These are phyloP conservation scores for Spongia lamella DNA, from an alignment of 37 sponge, comb jelly and placozoan genomes.

Conservation along the genomic window DNA sequence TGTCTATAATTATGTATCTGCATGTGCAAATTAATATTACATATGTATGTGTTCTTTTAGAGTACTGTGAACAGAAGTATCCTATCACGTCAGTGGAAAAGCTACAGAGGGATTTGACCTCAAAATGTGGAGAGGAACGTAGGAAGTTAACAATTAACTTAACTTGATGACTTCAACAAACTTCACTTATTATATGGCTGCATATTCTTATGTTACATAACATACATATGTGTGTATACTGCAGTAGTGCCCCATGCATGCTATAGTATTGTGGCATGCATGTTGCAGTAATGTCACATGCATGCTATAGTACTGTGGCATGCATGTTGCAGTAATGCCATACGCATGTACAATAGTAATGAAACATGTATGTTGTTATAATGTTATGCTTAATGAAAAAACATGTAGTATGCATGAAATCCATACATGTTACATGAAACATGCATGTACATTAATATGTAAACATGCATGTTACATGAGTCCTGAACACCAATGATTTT, in stretches of 20 bases:
- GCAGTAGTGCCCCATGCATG: too few species aligned
- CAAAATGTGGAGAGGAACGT: slow-evolving; percentile 42
- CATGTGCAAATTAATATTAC: too few species aligned
- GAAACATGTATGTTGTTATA: not conserved
- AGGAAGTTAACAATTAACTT: slow-evolving; percentile 1
- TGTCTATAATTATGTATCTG: too few species aligned
- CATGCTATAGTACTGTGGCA: not conserved
- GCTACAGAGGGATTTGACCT: slow-evolving; percentile 37
- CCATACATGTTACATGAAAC: too few species aligned
- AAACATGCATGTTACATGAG: slow-evolving; percentile 17
- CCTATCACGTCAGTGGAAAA: too few species aligned
- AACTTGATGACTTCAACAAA: not conserved
- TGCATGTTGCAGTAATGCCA: slow-evolving; percentile 22
- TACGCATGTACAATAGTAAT: slow-evolving; percentile 1
- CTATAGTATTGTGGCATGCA: not conserved
- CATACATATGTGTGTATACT: too few species aligned
- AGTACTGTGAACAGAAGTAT: too few species aligned
- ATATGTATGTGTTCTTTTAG: too few species aligned
- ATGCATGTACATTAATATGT: not conserved
- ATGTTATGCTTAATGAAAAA: too few species aligned
- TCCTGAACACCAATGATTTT: too few species aligned
- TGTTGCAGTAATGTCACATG: slow-evolving; percentile 5
- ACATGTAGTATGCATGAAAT: not conserved
- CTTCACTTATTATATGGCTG: too few species aligned
- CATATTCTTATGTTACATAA: too few species aligned